phyloP scores from a whole-genome alignment of 2,797 vertebrate species.

The Vultur gryphus region DNA sequence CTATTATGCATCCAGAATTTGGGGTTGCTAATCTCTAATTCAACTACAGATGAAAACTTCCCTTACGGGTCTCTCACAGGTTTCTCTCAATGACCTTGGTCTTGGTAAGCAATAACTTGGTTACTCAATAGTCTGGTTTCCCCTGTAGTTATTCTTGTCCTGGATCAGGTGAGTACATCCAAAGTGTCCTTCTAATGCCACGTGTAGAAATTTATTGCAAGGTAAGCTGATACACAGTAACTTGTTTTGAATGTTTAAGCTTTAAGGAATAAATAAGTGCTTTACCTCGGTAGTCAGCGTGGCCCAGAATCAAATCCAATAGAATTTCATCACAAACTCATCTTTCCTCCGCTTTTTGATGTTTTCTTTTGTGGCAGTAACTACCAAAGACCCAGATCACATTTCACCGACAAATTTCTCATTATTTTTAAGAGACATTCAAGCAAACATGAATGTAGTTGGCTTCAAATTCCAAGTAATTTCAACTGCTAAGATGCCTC shows the following conservation, averaged over 20 bases:
- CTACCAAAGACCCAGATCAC: neutral
- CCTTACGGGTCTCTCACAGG: neutral
- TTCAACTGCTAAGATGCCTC: neutral
- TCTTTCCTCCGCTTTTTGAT: neutral
- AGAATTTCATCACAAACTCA: neutral
- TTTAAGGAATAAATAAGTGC: neutral
- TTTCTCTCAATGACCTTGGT: neutral
- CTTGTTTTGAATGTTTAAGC: neutral
- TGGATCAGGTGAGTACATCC: neutral
- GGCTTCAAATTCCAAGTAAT: neutral
- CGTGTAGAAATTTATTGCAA: neutral
- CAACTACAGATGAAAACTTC: neutral
- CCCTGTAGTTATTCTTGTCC: neutral
- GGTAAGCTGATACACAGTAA: neutral
- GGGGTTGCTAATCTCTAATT: neutral
- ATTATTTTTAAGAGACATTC: neutral
- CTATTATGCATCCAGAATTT: neutral
- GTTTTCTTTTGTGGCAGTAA: neutral
- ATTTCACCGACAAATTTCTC: neutral
- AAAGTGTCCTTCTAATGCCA: neutral
- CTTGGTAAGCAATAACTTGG: neutral
- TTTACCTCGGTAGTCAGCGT: neutral
- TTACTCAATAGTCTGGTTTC: neutral
- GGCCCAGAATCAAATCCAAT: neutral
- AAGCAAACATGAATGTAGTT: neutral